These are phyloP conservation scores for Cervus canadensis DNA, from an alignment of 2,113 vertebrate genomes.

Conservation along the genomic window DNA sequence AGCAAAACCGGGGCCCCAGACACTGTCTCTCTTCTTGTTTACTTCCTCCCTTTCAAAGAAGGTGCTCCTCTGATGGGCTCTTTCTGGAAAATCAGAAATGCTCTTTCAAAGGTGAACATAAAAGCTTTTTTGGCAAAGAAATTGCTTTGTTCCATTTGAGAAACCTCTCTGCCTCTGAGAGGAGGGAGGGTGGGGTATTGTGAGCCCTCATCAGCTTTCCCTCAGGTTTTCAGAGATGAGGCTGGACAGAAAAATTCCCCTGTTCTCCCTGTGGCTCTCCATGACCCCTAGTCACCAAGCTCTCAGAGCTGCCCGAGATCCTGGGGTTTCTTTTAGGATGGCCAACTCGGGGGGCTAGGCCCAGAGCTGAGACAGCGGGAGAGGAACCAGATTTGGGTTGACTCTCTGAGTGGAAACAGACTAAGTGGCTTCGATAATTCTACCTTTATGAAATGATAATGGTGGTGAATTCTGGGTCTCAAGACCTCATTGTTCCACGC, in stretches of 20 bases:
- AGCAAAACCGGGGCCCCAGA: not conserved
- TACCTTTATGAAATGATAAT: rapidly evolving
- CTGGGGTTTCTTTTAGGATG: not conserved
- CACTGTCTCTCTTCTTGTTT: not conserved
- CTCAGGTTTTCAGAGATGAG: not conserved
- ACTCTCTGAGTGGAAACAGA: not conserved
- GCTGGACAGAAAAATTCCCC: not conserved
- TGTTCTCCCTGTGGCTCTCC: not conserved
- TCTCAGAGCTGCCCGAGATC: not conserved
- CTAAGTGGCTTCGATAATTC: not conserved
- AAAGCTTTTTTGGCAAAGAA: slow-evolving; percentile 58
- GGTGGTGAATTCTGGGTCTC: not conserved
- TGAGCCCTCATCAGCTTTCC: not conserved
- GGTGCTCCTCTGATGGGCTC: not conserved
- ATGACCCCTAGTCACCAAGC: not conserved
- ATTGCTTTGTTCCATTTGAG: slow-evolving; percentile 49
- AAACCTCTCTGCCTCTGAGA: slow-evolving; percentile 35
- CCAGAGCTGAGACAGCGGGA: rapidly evolving
- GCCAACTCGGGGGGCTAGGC: not conserved
- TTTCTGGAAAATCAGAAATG: not conserved
- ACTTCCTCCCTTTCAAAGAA: slow-evolving; percentile 25
- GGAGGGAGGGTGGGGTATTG: not conserved
- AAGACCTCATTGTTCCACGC: not conserved
- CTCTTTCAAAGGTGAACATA: slow-evolving; percentile 49
- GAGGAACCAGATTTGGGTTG: not conserved